Conservation (phyloP, 2,113 vertebrate genomes). For the Halichoeres trimaculatus region DNA sequence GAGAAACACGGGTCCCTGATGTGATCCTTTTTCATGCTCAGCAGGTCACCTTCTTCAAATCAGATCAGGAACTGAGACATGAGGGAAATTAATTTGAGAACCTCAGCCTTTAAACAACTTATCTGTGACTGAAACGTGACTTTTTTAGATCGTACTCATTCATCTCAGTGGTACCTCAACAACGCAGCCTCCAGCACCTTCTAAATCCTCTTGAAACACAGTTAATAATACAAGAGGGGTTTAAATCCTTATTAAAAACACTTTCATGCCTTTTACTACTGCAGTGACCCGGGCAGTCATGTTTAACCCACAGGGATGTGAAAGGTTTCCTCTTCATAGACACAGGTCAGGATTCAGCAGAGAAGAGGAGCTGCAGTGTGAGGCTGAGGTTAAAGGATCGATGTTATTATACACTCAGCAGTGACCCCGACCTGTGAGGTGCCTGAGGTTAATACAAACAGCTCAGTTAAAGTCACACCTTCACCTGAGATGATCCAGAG, state of each 20-base stretch:
- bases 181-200: not conserved
- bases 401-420: not conserved
- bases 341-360: not conserved
- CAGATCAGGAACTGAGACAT: not conserved
- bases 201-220: not conserved
- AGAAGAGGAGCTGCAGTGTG: not conserved
- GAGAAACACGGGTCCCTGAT: not conserved
- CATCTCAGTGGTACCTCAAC: not conserved
- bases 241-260: not conserved
- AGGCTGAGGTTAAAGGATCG: not conserved
- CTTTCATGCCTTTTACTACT: not conserved
- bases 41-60: not conserved
- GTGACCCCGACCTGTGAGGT: not conserved
- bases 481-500: not conserved
- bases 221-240: not conserved
- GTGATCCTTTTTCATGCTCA: not conserved
- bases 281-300: not conserved
- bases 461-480: not conserved
- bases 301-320: not conserved
- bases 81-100: not conserved
- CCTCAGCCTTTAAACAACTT: not conserved
- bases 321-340: not conserved
- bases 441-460: slow-evolving; percentile 21
- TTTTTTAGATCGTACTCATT: not conserved
- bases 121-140: not conserved